Evolutionary conservation across 2,113 vertebrate genomes (phyloP).

Genomic region (Protobothrops flavoviridis): DNA sequence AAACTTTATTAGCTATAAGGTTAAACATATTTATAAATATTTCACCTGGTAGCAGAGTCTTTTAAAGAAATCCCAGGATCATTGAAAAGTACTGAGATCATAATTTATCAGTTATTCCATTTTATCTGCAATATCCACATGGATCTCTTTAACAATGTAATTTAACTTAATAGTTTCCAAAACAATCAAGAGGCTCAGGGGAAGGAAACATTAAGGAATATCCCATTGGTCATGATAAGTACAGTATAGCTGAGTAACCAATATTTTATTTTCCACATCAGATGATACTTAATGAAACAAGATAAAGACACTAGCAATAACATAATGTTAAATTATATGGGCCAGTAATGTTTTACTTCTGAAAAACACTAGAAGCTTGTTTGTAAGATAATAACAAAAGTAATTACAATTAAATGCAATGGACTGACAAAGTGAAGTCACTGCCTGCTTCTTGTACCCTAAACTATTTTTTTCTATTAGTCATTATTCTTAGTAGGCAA

Average conservation of each 20-base stretch:
- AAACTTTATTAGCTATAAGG: conserved; percentile 54
- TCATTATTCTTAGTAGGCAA: neutral
- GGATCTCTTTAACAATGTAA: neutral
- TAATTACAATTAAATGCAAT: neutral
- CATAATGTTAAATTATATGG: neutral
- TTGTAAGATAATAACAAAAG: neutral
- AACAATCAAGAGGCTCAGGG: neutral
- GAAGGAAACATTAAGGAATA: conserved; percentile 31
- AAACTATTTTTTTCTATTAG: neutral
- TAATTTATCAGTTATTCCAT: conserved; percentile 48
- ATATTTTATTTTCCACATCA: conserved; percentile 16
- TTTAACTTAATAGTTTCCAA: neutral
- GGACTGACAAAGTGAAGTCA: fast-evolving
- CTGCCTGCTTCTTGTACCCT: neutral
- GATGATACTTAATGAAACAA: neutral
- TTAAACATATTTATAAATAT: conserved; percentile 51
- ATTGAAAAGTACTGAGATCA: conserved; percentile 58
- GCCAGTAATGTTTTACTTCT: neutral
- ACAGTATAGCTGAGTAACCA: conserved; percentile 4
- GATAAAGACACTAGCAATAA: neutral
- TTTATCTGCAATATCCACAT: neutral
- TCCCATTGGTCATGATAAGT: conserved; percentile 18
- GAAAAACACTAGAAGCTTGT: neutral
- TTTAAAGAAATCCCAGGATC: conserved; percentile 53
- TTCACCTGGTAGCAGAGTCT: conserved; percentile 53